Conservation (phyloP, 2,797 vertebrate species). For the Poeciliopsis presidionis region DNA sequence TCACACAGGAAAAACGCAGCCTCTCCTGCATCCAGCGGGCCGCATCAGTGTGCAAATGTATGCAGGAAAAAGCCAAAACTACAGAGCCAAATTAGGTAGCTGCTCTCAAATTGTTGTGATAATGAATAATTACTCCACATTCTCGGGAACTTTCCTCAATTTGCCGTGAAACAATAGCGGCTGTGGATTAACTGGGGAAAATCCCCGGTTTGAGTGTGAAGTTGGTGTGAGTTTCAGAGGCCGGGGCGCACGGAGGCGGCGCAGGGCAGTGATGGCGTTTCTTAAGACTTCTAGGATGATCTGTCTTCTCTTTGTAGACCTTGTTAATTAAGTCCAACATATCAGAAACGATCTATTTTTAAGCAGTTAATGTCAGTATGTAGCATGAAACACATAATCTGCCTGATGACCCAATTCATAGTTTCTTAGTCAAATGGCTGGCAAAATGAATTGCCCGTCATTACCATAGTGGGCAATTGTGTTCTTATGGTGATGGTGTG, state of each 20-base stretch:
- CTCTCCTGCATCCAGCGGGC: conserved; percentile 88
- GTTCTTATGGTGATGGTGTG: too few relatives aligned
- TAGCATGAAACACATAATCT: background rate
- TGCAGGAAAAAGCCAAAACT: conserved; percentile 98
- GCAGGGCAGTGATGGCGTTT: conserved; percentile 10
- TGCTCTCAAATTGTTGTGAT: conserved; percentile 97
- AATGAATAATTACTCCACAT: conserved; percentile 98
- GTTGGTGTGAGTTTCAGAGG: conserved; percentile 46
- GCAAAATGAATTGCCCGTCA: too few relatives aligned
- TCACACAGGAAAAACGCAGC: conserved; percentile 79
- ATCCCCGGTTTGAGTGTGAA: conserved; percentile 51
- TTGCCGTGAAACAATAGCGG: conserved; percentile 82
- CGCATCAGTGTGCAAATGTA: conserved; percentile 99
- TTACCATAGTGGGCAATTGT: background rate
- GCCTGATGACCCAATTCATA: background rate
- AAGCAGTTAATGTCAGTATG: background rate
- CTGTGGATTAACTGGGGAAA: conserved; percentile 63
- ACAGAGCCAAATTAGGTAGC: conserved; percentile 88
- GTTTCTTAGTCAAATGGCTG: background rate
- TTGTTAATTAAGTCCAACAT: conserved; percentile 17
- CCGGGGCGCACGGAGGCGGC: conserved; percentile 19
- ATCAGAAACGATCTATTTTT: conserved; percentile 3
- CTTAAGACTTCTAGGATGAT: conserved; percentile 5
- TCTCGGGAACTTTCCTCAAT: conserved; percentile 90
- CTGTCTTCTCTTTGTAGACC: conserved; percentile 21